A percentile compares a stretch with the other conserved stretches of the same genome.
Conservation (phyloP, 2,113 vertebrate species). For the Marmota monax region DNA sequence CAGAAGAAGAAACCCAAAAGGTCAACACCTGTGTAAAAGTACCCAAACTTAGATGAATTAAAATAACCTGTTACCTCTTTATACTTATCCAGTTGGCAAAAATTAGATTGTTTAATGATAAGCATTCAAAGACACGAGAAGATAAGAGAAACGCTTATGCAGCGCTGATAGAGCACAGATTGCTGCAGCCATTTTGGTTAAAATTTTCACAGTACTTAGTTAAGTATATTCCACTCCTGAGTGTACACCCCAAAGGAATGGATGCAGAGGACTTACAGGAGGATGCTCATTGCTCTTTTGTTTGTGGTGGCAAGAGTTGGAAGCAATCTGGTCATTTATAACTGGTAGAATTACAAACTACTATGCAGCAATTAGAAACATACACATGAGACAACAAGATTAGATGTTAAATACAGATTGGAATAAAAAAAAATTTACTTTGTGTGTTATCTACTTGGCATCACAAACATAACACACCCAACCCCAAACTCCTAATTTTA, state of each 20-base stretch:
- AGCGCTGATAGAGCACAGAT: not conserved
- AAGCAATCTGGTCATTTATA: not conserved
- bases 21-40: not conserved
- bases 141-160: not conserved
- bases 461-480: not conserved
- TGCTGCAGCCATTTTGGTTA: not conserved
- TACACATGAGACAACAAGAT: not conserved
- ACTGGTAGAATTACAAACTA: not conserved
- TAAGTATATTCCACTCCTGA: not conserved
- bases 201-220: not conserved
- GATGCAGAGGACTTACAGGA: not conserved
- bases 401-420: not conserved
- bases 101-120: not conserved
- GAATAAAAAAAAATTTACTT: not conserved
- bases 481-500: not conserved
- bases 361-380: not conserved
- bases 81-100: not conserved
- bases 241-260: not conserved
- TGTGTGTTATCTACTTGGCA: not conserved
- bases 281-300: not conserved
- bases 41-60: not conserved
- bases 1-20: not conserved
- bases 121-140: not conserved
- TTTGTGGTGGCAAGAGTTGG: not conserved
- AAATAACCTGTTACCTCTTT: not conserved